Base-by-base conservation (phyloP, 1,140 invertebrate genomes). In the Phthorimaea operculella region DNA sequence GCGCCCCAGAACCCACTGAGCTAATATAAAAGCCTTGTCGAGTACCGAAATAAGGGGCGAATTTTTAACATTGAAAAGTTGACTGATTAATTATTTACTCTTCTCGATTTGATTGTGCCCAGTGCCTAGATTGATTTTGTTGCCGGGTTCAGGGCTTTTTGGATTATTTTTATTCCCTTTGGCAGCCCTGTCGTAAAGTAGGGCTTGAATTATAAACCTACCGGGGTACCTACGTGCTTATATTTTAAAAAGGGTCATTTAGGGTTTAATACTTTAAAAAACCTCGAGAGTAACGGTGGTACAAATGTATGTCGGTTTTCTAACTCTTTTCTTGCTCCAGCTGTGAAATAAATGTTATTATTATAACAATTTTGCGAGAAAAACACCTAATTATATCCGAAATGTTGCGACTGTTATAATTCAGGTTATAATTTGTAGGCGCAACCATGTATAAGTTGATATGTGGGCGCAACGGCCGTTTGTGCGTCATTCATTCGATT, bases 1-100 rank as follows among this genome's bases (percentile, higher is more conserved):
- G 21, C 21, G 21, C 21, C 21, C 6, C 21, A 2, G 21, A 28
- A 28, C 21, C 21, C 21, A 28, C 21, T 28, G 36, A 39, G n/a
- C 36, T 9, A 63, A 59, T 66, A 74, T 79, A 79, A 82, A 82
- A 82, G 76, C 76, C 64, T 79, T 82, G 74, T 76, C 75, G 72
- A 72, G 76, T 82, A 62, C 62, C 62, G 69, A 69, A 74, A 79
- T 76, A 74, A 70, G 76, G 65, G 55, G 55, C 54, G 63, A 68
- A 61, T 74, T 72, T 76, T 74, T 70, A 68, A 76, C 66, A 70
- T 68, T 70, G 70, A 74, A 78, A 74, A 77, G 70, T 75, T 79
- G 65, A 36, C 54, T 66, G 21, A 62, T 76, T 57, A 74, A 74
- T 66, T 72, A 76, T 74, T 56, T 76, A 49, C 1, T 39, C 44